These are phyloP conservation scores for Oryzaephilus surinamensis DNA, from an alignment of 1,140 invertebrate species.

Conservation along the genomic window DNA sequence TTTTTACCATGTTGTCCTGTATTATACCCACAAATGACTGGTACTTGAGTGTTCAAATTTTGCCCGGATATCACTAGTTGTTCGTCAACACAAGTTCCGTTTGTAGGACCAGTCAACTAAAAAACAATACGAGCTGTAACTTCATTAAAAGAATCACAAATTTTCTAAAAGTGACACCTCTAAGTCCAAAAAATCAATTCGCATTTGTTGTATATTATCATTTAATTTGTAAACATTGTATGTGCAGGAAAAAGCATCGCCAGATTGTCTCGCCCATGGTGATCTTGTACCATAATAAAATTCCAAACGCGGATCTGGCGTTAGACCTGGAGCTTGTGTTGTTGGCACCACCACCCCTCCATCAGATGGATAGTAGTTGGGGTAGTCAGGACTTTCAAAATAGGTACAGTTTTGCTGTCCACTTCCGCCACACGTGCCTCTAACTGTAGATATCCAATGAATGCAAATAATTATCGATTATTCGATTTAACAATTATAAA, in stretches of 20 bases:
- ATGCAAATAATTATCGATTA: neutral
- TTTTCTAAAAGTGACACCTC: conserved; percentile 40
- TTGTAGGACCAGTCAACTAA: conserved; percentile 52
- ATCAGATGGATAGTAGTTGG: conserved; percentile 31
- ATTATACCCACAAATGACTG: conserved; percentile 62
- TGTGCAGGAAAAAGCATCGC: conserved; percentile 44
- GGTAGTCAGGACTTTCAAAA: conserved; percentile 49
- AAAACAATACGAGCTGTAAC: conserved; percentile 18
- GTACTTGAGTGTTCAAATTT: conserved; percentile 54
- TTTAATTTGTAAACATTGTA: conserved; percentile 49
- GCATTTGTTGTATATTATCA: conserved; percentile 49
- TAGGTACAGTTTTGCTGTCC: conserved; percentile 35
- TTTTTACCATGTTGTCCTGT: conserved; percentile 59
- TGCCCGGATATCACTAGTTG: conserved; percentile 58
- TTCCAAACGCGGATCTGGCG: conserved; percentile 23
- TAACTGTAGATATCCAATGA: conserved; percentile 4
- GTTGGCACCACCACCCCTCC: conserved; percentile 20
- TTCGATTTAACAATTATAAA: too few species aligned
- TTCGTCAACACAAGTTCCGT: conserved; percentile 56
- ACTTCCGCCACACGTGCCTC: conserved; percentile 43
- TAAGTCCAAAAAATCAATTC: conserved; percentile 58
- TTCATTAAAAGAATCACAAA: conserved; percentile 4
- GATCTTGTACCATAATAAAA: conserved; percentile 1
- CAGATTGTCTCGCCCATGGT: conserved; percentile 21
- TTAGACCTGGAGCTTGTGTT: conserved; percentile 8